phyloP scores from a whole-genome alignment of 1,140 invertebrate species.

The Hypothenemus hampei region DNA sequence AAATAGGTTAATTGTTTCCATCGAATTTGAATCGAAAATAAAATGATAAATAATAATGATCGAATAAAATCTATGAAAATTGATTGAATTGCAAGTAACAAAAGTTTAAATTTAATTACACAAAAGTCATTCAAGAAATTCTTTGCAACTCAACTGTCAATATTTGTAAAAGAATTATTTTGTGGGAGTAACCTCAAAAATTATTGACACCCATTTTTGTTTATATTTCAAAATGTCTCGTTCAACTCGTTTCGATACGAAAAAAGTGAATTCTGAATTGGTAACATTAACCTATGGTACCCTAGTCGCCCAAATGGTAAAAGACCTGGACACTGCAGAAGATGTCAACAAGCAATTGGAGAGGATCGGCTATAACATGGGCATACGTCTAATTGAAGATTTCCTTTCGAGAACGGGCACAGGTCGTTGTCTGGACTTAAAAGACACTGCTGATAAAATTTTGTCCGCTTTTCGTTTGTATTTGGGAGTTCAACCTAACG shows the following conservation, averaged over 20 bases:
- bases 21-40: no score
- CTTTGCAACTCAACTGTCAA: no score
- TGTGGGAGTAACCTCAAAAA: no score
- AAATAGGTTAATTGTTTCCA: no score
- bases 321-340: constrained; percentile 96
- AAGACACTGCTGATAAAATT: constrained; percentile 96
- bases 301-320: constrained; percentile 91
- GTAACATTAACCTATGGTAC: constrained; percentile 98
- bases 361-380: constrained; percentile 97
- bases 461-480: constrained; percentile 82
- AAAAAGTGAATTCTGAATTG: constrained; percentile 82
- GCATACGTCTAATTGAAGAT: constrained; percentile 94
- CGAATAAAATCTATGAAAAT: no score
- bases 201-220: no score
- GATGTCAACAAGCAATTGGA: constrained; percentile 94
- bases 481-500: constrained; percentile 82
- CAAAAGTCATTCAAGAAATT: no score
- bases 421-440: constrained; percentile 88
- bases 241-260: constrained; percentile 43
- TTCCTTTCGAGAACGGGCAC: constrained; percentile 90
- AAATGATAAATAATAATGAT: no score
- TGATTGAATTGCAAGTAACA: no score
- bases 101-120: no score
- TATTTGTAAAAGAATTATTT: no score
- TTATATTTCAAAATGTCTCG: constrained; percentile 16